These are phyloP conservation scores for Hiodon alosoides DNA, from an alignment of 2,113 vertebrate species.

Conservation along the genomic window DNA sequence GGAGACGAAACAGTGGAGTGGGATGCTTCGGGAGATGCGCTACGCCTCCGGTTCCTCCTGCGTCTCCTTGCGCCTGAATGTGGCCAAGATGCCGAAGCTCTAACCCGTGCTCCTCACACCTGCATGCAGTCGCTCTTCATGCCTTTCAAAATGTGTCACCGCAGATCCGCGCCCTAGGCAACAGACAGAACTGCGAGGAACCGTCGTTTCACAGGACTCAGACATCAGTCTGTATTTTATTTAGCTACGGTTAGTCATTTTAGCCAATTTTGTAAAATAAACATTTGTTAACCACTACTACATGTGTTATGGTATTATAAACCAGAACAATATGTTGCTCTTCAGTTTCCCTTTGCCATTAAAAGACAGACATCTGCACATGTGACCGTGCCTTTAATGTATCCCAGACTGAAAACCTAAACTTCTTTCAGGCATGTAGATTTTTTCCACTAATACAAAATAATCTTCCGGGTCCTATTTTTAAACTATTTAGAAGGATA, in stretches of 20 bases:
- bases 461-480: no score
- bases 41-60: conserved; percentile 92
- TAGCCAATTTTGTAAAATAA: conserved; percentile 68
- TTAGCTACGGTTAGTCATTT: conserved; percentile 32
- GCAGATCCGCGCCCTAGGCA: background rate
- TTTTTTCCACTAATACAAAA: no score
- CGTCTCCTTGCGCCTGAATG: conserved; percentile 81
- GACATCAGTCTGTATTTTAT: conserved; percentile 21
- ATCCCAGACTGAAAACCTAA: no score
- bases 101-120: conserved; percentile 46
- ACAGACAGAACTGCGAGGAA: background rate
- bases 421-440: no score
- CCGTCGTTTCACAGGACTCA: background rate
- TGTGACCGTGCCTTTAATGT: no score
- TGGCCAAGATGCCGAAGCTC: conserved; percentile 88
- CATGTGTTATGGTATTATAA: no score
- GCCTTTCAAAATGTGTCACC: no score
- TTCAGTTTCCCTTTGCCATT: no score
- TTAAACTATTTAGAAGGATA: no score
- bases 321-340: no score
- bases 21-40: conserved; percentile 93
- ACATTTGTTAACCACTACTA: conserved; percentile 51
- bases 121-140: background rate
- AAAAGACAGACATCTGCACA: no score
- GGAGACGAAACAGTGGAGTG: conserved; percentile 91